These are phyloP conservation scores for Protomyctophum bolini DNA, from an alignment of 2,113 vertebrate species.

Conservation along the genomic window DNA sequence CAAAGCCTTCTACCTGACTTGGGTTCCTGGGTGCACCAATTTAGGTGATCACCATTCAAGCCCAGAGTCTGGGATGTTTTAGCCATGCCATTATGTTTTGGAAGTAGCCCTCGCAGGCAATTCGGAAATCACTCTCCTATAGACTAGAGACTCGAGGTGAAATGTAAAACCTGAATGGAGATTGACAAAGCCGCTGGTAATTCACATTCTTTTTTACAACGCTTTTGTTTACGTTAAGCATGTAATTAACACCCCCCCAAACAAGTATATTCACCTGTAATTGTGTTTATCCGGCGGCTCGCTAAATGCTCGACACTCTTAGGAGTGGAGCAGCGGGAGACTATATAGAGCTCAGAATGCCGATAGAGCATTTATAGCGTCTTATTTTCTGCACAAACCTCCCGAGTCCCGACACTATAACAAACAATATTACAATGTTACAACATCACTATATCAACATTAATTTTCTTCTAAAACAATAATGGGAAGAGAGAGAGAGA, in stretches of 20 bases:
- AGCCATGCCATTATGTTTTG: constrained; percentile 60
- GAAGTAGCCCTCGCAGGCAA: constrained; percentile 67
- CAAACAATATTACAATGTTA: constrained; percentile 9
- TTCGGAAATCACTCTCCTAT: constrained; percentile 76
- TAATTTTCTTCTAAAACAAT: constrained; percentile 8
- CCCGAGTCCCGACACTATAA: constrained; percentile 63
- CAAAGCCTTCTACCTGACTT: constrained; percentile 62
- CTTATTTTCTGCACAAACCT: constrained; percentile 69
- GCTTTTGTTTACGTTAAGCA: constrained; percentile 85
- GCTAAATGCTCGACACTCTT: constrained; percentile 69
- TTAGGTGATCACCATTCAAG: constrained; percentile 63
- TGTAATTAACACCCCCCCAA: constrained; percentile 85
- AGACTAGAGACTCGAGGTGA: constrained; percentile 68
- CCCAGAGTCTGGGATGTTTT: constrained; percentile 67
- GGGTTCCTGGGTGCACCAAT: constrained; percentile 52
- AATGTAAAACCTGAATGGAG: constrained; percentile 79
- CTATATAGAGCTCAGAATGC: constrained; percentile 66
- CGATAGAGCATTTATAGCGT: constrained; percentile 70
- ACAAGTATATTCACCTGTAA: constrained; percentile 86
- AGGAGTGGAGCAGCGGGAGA: constrained; percentile 77
- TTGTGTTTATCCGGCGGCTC: constrained; percentile 82
- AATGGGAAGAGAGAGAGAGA: too few relatives aligned
- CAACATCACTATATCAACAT: constrained; percentile 10
- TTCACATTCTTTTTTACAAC: constrained; percentile 82
- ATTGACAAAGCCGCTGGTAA: constrained; percentile 70